Evolutionary conservation across 2,797 vertebrate species (phyloP), one percentile per base, ranked within the genome.

Genomic region (Ciconia nigra): DNA sequence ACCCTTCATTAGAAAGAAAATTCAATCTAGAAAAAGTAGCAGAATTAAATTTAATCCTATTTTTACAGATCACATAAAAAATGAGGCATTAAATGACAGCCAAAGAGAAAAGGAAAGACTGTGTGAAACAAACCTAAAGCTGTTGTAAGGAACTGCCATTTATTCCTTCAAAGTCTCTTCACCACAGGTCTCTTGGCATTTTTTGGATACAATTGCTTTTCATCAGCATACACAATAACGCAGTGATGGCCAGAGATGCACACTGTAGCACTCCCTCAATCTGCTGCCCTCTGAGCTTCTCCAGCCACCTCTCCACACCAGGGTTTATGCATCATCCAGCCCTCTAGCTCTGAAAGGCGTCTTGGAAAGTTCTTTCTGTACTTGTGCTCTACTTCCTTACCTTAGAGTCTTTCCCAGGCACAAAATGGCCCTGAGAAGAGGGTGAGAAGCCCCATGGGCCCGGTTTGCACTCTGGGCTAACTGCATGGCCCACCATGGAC

Each of bases 1-100:
- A 87, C 28, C 20, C 46, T 87, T 89, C 54, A 52, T 89, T 96
- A 83, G 39, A 91, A 93, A 67, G 35, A 87, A 85, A 95, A 91
- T 80, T 71, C 67, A 63, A 9, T 65, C 16, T 89, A 89, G 37
- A 22, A 92, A 89, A 91, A 85, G 37, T 66, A 83, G 70, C 4
- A 80, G 28, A 88, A 93, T 86, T 52, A 74, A 87, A 91, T 78
- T 63, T 78, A 74, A 85, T 82, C 22, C 15, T 90, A 6, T 44
- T 73, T 71, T 83, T 74, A 92, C 58, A 39, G 47, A 46, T 37
- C 21, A 44, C 15, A 20, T 62, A 2, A 92, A 96, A 65, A 72
- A 39, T 20, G 3, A 91, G 14, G n/a, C 14, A 81, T 83, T 83
- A 89, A 83, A 65, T 29, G 11, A 61, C 21, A 91, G 79, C 9